Base-by-base conservation (phyloP, 2,797 vertebrate species). In the Limosa lapponica region DNA sequence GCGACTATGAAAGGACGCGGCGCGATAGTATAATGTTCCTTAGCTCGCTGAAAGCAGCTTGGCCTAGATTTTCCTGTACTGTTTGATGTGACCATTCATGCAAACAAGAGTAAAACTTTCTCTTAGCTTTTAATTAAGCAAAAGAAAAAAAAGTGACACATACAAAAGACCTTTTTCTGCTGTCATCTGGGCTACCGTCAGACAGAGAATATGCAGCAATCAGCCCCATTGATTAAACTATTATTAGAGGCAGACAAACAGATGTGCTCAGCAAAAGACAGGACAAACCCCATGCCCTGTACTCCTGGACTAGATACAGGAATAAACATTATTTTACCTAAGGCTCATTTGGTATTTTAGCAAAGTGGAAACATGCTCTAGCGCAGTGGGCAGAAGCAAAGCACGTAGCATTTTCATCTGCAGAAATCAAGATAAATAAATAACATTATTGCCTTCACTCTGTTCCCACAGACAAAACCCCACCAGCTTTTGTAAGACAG, bases 1-100 rank as follows among this genome's bases (percentile, higher is more conserved):
- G 65, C 58, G 49, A 30, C 73, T 58, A 23, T 55, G 77, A 93
- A 84, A 87, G 84, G 62, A 83, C 49, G 28, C 9, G 0, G 65
- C 52, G 93, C 70, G 14, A 27, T 70, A 49, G 69, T 95, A 28
- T 85, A 89, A 79, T 92, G 85, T 92, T 95, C 92, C 80, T 96
- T 91, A 92, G 55, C 90, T 72, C 4, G 83, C 92, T 58, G 80
- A 95, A 96, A 96, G 75, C 96, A 92, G 91, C 96, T 95, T 95
- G 92, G 95, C 93, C 96, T 96, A 96, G 92, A 97, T 97, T 97
- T 92, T 43, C 81, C 90, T 87, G 44, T 79, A 67, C 91, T 7
- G 22, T 94, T 97, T 94, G 85, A 95, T 92, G 94, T 96, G 96
- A 94, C 94, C 95, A 93, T 91, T 96, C 96, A 92, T 95, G 94